These are phyloP conservation scores for Sympetrum striolatum DNA, from an alignment of 2,888 invertebrate species.

Conservation along the genomic window DNA sequence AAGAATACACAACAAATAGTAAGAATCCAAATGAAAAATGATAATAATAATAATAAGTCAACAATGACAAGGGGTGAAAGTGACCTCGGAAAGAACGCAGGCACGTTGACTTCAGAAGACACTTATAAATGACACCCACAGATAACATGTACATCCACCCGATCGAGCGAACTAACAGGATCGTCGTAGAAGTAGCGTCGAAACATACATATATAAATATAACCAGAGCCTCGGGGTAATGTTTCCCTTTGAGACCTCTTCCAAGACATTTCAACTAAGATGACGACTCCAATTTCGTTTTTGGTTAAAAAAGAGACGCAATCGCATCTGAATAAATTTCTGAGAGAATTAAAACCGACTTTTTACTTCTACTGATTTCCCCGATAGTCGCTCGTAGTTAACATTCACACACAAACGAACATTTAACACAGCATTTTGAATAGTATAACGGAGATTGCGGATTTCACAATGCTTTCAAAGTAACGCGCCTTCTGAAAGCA, in stretches of 20 bases:
- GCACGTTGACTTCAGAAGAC: constrained; percentile 39
- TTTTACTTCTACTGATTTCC: neutral
- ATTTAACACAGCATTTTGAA: constrained; percentile 21
- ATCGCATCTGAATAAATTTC: neutral
- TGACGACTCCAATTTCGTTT: neutral
- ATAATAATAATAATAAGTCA: constrained; percentile 10
- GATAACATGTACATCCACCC: constrained; percentile 32
- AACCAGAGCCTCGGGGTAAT: neutral
- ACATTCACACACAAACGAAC: constrained; percentile 30
- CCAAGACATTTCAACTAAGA: no score
- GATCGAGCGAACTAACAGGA: neutral
- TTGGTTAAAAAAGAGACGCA: neutral
- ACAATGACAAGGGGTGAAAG: constrained; percentile 38
- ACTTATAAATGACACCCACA: constrained; percentile 40
- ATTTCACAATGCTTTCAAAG: neutral
- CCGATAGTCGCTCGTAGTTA: neutral
- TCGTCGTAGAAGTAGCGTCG: neutral
- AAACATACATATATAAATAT: constrained; percentile 1
- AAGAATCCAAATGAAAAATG: constrained; percentile 5
- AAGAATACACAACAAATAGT: neutral
- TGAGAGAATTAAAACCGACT: neutral
- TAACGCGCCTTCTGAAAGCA: neutral
- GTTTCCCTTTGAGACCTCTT: no score
- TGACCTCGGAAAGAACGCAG: constrained; percentile 39
- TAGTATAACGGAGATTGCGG: neutral